These are phyloP conservation scores for Orthonychiurus folsomi DNA, from an alignment of 2,888 invertebrate species.

Conservation along the genomic window DNA sequence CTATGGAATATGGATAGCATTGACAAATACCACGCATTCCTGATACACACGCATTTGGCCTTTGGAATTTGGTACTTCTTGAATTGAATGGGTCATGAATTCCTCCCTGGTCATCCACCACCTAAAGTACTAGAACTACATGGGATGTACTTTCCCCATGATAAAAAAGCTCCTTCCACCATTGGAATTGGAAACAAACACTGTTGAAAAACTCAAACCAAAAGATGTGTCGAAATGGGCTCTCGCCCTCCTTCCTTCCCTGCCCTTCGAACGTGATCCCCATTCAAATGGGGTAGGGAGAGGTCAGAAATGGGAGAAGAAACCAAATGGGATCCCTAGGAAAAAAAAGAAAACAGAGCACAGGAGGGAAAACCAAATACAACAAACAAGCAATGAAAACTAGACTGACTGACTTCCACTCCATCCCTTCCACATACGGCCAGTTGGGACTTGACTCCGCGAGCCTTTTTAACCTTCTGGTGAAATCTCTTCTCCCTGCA, in stretches of 20 bases:
- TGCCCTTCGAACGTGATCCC: constrained; percentile 29
- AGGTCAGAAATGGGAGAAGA: neutral
- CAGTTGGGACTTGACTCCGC: neutral
- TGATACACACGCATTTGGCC: neutral
- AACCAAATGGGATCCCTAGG: neutral
- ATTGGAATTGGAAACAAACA: constrained; percentile 17
- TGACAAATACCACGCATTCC: no score
- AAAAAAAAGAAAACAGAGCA: neutral
- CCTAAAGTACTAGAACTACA: no score
- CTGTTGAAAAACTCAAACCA: constrained; percentile 7
- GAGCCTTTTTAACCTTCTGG: neutral
- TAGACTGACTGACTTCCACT: neutral
- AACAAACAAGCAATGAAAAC: neutral
- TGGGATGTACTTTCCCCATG: no score
- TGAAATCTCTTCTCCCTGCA: neutral
- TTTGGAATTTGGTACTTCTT: neutral
- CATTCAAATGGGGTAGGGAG: constrained; percentile 22
- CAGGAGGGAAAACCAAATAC: neutral
- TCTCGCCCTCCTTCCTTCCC: constrained; percentile 2
- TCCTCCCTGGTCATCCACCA: neutral
- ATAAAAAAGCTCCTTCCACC: no score
- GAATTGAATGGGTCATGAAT: neutral
- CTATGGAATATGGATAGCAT: neutral
- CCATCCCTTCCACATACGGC: neutral
- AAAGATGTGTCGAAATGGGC: constrained; percentile 17